Conservation (phyloP, 2,888 invertebrate species). For the Caenorhabditis doughertyi region DNA sequence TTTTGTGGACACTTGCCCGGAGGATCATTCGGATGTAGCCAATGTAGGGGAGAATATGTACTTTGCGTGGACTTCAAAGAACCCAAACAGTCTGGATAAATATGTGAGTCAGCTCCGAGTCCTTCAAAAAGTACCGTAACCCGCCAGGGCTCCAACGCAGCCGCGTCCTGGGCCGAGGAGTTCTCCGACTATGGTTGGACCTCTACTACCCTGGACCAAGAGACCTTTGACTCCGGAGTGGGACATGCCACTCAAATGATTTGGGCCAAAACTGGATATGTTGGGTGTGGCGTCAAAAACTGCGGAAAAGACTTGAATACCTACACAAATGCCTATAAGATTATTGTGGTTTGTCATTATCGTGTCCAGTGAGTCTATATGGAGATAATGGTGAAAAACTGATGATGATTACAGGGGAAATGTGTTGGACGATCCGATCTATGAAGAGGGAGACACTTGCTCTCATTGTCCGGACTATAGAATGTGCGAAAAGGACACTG, state of each 20-base stretch:
- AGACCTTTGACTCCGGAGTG: constrained; percentile 32
- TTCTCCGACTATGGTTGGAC: constrained; percentile 53
- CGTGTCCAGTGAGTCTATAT: neutral
- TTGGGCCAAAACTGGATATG: constrained; percentile 17
- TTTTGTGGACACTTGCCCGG: neutral
- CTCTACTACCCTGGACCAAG: constrained; percentile 17
- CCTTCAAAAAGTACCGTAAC: too few relatives aligned
- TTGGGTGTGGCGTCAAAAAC: constrained; percentile 54
- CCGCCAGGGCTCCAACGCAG: neutral
- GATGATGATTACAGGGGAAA: constrained; percentile 25
- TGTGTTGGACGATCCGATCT: constrained; percentile 3
- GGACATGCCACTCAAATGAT: constrained; percentile 61
- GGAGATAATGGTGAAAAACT: neutral
- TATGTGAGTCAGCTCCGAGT: too few relatives aligned
- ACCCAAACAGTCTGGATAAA: neutral
- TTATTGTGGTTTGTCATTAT: constrained; percentile 56
- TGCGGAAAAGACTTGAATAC: constrained; percentile 21
- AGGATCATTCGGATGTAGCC: neutral
- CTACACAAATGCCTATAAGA: neutral
- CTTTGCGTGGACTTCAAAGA: neutral
- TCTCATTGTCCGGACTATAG: neutral
- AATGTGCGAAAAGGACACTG: constrained; percentile 4
- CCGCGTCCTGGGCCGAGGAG: constrained; percentile 32
- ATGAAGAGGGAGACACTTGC: constrained; percentile 7
- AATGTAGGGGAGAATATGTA: neutral